Percentiles rank a stretch among this genome's conserved stretches.
phyloP scores from a whole-genome alignment of 2,888 invertebrate genomes.

The Uloborus plumipes region DNA sequence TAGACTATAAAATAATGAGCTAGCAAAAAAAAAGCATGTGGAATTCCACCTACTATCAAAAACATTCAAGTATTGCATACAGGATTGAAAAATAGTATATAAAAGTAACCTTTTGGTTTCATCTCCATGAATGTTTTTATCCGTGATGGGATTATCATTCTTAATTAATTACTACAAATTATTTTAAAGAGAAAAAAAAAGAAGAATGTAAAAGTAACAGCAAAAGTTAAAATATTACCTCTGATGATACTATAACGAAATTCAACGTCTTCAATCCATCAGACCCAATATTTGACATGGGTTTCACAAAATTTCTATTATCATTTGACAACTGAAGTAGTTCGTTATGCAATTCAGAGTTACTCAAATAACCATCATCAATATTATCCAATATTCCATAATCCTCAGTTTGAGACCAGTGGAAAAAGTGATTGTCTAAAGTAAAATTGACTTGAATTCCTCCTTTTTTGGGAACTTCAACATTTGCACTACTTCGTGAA shows the following conservation, averaged over 20 bases:
- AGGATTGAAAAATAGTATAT: too few species aligned
- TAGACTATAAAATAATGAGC: too few species aligned
- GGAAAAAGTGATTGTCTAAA: conserved; percentile 84
- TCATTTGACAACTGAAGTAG: conserved; percentile 80
- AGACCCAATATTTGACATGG: conserved; percentile 78
- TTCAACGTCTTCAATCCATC: conserved; percentile 55
- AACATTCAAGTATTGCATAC: too few species aligned
- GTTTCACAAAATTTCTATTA: conserved; percentile 79
- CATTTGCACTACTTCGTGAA: conserved; percentile 34
- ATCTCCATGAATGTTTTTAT: too few species aligned
- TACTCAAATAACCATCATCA: conserved; percentile 77
- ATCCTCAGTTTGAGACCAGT: conserved; percentile 77
- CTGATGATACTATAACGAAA: conserved; percentile 62
- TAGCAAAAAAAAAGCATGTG: too few species aligned
- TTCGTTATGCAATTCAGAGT: conserved; percentile 77
- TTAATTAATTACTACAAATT: too few species aligned
- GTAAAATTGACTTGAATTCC: conserved; percentile 81
- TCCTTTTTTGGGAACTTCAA: conserved; percentile 75
- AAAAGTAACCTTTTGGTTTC: too few species aligned
- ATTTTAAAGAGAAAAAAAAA: background rate
- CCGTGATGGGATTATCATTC: too few species aligned
- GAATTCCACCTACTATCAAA: too few species aligned
- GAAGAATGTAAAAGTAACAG: background rate
- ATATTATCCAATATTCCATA: conserved; percentile 73
- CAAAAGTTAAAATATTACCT: conserved; percentile 27